A percentile compares a stretch with the other conserved stretches of the same genome.
Conservation (phyloP, 2,888 invertebrate species). For the Eupithecia dodoneata region DNA sequence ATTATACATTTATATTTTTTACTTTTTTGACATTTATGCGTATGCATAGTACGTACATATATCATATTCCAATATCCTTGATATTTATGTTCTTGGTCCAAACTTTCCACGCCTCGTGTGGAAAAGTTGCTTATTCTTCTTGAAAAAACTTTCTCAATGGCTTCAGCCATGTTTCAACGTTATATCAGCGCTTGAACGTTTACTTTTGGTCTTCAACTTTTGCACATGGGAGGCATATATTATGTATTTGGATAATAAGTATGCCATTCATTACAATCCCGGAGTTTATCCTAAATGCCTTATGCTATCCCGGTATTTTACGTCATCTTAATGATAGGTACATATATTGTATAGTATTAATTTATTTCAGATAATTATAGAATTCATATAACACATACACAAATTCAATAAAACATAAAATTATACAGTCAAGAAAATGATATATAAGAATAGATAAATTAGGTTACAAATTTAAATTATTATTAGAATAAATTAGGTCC, state of each 20-base stretch:
- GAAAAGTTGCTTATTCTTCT: constrained; percentile 4
- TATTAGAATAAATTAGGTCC: too few species aligned
- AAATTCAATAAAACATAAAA: too few species aligned
- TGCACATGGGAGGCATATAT: neutral
- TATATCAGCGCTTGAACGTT: constrained; percentile 2
- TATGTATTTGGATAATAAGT: neutral
- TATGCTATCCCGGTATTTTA: neutral
- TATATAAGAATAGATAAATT: too few species aligned
- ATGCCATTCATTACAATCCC: neutral
- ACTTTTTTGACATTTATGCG: neutral
- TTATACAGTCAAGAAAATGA: too few species aligned
- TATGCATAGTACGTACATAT: neutral
- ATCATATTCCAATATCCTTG: neutral
- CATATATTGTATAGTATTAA: too few species aligned
- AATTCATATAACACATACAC: too few species aligned
- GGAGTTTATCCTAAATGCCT: neutral
- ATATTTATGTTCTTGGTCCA: neutral
- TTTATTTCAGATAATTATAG: too few species aligned
- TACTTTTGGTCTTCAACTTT: neutral
- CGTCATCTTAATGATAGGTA: neutral
- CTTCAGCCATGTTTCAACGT: neutral
- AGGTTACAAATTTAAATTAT: too few species aligned
- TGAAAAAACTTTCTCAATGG: constrained; percentile 12
- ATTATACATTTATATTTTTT: neutral
- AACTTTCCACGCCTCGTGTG: constrained; percentile 1